Evolutionary conservation across 2,888 invertebrate species (phyloP), one percentile per base, ranked within the genome.

Genomic region (Cephus rjabovi): DNA sequence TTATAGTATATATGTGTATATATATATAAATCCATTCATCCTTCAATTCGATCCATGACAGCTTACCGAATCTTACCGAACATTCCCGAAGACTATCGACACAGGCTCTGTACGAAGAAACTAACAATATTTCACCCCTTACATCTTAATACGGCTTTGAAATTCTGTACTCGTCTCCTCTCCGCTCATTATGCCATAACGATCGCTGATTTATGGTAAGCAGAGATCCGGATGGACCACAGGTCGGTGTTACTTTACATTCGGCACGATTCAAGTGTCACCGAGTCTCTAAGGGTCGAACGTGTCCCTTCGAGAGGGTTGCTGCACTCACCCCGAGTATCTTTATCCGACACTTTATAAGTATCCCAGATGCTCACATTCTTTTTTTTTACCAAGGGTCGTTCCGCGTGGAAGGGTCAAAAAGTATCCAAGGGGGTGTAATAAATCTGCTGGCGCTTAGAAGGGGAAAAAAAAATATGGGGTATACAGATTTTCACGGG

Each of bases 201-300:
- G 71, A 71, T 71, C 71, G 71, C 31, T 71, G 71, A 71, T 71
- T 71, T 71, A 71, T 34, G 71, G 71, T 71, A 71, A 71, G 71
- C 71, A 34, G 56, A 56, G 56, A 34, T 71, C 71, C 33, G 71
- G 71, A 71, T 71, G 71, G 71, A 3, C 71, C 71, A 34, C 31
- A 33, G 11, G 23, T 33, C n/a, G 71, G 71, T 31, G 71, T 71
- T 71, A 71, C 71, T 71, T 71, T 71, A 71, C 71, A 31, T 71
- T 71, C 34, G 71, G 71, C 71, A 31, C 71, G 71, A 71, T 71
- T 71, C 71, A 71, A 71, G 71, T 71, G 71, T 56, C 56, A 34
- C 71, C 71, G 71, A 56, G 56, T 23, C 15, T 71, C 71, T 31
- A 12, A 34, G 34, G 15, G 71, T 31, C 11, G 71, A 71, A 31